Conservation (phyloP, 2,113 vertebrate genomes). For the Monopterus albus region DNA sequence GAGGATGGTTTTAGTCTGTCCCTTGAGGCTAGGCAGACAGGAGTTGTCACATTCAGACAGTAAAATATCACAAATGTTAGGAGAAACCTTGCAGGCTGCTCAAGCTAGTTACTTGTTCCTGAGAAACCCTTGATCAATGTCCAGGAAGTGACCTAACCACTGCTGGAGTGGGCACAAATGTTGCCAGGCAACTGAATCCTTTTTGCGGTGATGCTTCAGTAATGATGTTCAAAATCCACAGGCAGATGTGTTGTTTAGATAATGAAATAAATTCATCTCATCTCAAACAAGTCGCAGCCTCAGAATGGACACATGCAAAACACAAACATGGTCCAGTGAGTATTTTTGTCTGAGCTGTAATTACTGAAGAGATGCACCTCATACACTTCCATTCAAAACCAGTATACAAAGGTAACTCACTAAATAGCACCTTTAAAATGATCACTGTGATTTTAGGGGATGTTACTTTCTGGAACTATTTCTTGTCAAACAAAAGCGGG, state of each 20-base stretch:
- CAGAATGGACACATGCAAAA: too few species aligned
- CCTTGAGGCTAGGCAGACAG: slow-evolving; percentile 2
- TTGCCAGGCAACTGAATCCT: slow-evolving; percentile 53
- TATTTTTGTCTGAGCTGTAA: too few species aligned
- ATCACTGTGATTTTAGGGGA: too few species aligned
- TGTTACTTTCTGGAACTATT: too few species aligned
- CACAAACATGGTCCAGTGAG: too few species aligned
- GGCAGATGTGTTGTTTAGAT: background rate
- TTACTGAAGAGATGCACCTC: too few species aligned
- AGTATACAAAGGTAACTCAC: too few species aligned
- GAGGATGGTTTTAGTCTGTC: background rate
- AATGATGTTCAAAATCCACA: slow-evolving; percentile 2
- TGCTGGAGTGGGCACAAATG: slow-evolving; percentile 41
- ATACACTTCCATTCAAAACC: too few species aligned
- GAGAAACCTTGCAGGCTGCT: slow-evolving; percentile 10
- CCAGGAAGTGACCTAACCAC: slow-evolving; percentile 55
- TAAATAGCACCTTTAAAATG: too few species aligned
- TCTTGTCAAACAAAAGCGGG: too few species aligned
- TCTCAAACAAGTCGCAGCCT: background rate
- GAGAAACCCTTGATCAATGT: slow-evolving; percentile 47
- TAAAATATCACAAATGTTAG: slow-evolving; percentile 33
- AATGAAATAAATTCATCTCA: background rate
- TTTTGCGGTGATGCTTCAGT: background rate
- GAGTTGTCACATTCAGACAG: slow-evolving; percentile 32
- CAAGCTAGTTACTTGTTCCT: slow-evolving; percentile 47